Percentiles rank a stretch among this genome's conserved stretches.
Evolutionary conservation across 2,797 vertebrate species (phyloP).

Genomic region (Anguilla obscura): DNA sequence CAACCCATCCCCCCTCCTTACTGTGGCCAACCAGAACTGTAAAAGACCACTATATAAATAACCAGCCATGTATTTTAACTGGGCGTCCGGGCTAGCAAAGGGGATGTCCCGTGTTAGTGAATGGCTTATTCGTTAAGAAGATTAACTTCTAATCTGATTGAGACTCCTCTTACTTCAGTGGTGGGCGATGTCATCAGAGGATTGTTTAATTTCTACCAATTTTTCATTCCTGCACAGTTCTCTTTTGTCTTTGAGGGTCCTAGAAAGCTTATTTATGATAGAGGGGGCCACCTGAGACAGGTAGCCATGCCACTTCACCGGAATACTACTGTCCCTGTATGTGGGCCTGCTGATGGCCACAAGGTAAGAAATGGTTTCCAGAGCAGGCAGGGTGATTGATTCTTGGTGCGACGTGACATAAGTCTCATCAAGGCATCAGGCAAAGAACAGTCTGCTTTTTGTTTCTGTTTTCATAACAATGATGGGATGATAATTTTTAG

Average conservation of each 20-base stretch:
- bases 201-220: conserved; percentile 48
- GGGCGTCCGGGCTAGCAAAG: conserved; percentile 46
- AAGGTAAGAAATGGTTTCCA: conserved; percentile 59
- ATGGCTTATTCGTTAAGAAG: conserved; percentile 63
- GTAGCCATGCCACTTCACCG: conserved; percentile 56
- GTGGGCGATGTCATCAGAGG: conserved; percentile 43
- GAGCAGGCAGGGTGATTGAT: neutral
- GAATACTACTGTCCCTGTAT: conserved; percentile 43
- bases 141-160: conserved; percentile 69
- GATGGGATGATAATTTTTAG: neutral
- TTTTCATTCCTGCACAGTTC: conserved; percentile 9
- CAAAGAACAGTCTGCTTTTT: neutral
- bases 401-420: neutral
- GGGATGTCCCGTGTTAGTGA: conserved; percentile 54
- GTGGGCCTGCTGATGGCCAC: conserved; percentile 47
- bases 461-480: neutral
- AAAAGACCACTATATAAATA: conserved; percentile 47
- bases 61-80: conserved; percentile 54
- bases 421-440: neutral
- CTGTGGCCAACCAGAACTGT: neutral
- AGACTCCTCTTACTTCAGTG: conserved; percentile 55
- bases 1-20: neutral
- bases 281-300: neutral
- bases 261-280: neutral
- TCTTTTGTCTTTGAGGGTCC: conserved; percentile 17